Base-by-base conservation (phyloP, 2,888 invertebrate genomes). In the Scaptomyza tumidula region DNA sequence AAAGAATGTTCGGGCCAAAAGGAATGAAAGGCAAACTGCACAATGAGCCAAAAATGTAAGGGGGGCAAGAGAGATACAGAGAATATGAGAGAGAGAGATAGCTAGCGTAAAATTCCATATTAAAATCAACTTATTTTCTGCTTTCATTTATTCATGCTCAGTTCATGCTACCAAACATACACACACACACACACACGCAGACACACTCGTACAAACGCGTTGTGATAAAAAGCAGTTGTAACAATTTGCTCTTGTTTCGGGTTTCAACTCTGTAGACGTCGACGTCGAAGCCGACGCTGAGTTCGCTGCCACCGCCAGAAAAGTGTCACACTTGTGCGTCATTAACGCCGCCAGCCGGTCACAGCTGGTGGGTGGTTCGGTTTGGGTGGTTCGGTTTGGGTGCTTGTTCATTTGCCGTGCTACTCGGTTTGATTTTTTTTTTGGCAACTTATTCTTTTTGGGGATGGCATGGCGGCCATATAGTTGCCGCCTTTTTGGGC, bases 261-360 rank as follows among this genome's bases (percentile, higher is more conserved):
- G 49, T 80, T 76, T 80, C 73, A 81, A 57, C 71, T 54, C 45
- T 45, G 56, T 49, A 27, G 59, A 55, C 60, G n/a, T n/a, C 39
- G 58, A 58, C 50, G 60, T 6, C 11, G 41, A 13, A 61, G 50
- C n/a, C 35, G 50, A 16, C 46, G 64, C 2, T 13, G 31, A 19
- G 45, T 33, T 3, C 6, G 19, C 6, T 11, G 35, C 11, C 41
- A 69, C 69, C 48, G 59, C 48, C 79, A 64, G 60, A 61, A 80
- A 86, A 86, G 86, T 90, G 90, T 86, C 89, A 90, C 90, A 90
- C 90, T 90, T 88, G 89, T 90, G 90, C 86, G 85, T 89, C 80
- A 90, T 90, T 90, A 90, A 90, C 87, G 80, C 83, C 78, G 82
- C 68, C 81, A 85, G 73, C 74, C 78, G 85, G 85, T 86, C 88